Percentiles rank a stretch among this genome's conserved stretches.
Conservation (phyloP, 2,113 vertebrate genomes). For the Rostratula benghalensis region DNA sequence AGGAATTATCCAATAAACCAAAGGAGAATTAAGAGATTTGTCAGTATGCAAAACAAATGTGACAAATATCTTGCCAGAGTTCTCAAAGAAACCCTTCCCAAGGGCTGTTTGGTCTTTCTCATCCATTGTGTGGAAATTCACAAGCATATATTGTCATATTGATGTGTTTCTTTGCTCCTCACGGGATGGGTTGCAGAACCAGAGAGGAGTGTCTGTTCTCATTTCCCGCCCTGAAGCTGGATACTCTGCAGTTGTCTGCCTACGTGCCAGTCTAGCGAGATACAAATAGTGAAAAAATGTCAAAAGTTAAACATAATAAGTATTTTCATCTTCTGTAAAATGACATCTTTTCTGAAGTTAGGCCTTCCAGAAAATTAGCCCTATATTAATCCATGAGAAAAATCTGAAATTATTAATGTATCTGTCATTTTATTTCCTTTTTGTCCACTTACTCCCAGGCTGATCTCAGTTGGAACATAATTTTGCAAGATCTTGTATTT, state of each 20-base stretch:
- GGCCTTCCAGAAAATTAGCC: not conserved
- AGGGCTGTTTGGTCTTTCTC: not conserved
- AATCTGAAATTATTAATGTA: not conserved
- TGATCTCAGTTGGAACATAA: not conserved
- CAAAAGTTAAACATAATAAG: not conserved
- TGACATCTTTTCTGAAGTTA: not conserved
- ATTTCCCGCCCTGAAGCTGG: not conserved
- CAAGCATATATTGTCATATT: not conserved
- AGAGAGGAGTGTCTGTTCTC: not conserved
- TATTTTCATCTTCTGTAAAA: not conserved
- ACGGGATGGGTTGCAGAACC: not conserved
- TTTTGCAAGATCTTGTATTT: not conserved
- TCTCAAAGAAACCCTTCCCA: not conserved
- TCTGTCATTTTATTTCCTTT: not conserved
- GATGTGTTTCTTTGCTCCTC: not conserved
- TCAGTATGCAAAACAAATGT: not conserved
- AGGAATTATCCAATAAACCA: not conserved
- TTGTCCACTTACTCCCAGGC: not conserved
- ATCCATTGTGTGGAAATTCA: not conserved
- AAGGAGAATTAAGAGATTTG: not conserved
- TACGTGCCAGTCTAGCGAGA: not conserved
- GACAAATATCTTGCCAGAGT: not conserved
- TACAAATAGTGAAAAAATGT: not conserved
- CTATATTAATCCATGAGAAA: not conserved
- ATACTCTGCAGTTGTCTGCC: not conserved